A percentile compares a stretch with the other conserved stretches of the same genome.
Conservation (phyloP, 1,140 invertebrate species). For the Camponotus vicinus region DNA sequence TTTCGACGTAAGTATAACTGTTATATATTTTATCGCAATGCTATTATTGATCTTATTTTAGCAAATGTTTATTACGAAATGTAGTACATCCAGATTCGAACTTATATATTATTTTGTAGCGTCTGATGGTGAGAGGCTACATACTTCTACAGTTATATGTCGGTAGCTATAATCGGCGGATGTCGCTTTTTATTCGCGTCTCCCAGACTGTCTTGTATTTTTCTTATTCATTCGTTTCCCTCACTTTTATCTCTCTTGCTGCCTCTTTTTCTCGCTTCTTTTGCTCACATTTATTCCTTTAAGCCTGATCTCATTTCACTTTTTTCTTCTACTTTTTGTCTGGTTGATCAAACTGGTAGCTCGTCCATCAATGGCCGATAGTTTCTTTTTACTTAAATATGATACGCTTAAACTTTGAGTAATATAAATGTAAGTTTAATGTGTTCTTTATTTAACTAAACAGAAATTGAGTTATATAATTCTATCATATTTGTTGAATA, state of each 20-base stretch:
- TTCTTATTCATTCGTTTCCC: constrained; percentile 22
- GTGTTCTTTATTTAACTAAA: background rate
- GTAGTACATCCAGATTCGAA: background rate
- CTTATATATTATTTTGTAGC: constrained; percentile 49
- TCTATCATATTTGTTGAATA: background rate
- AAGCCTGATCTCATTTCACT: background rate
- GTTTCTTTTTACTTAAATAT: constrained; percentile 24
- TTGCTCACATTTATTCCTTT: constrained; percentile 34
- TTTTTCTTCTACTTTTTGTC: constrained; percentile 1
- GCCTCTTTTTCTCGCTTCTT: constrained; percentile 12
- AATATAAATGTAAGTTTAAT: constrained; percentile 19
- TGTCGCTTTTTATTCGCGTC: constrained; percentile 50
- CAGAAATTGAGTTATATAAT: background rate
- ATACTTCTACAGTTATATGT: constrained; percentile 7
- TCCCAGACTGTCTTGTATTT: constrained; percentile 28
- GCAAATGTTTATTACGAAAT: constrained; percentile 27
- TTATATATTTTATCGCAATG: background rate
- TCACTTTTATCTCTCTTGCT: constrained; percentile 15
- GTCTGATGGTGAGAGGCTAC: constrained; percentile 16
- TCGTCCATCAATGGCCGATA: constrained; percentile 31
- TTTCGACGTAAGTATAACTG: background rate
- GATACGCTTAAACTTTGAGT: constrained; percentile 24
- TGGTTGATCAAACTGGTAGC: constrained; percentile 19
- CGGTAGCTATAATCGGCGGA: constrained; percentile 12
- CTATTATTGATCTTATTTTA: constrained; percentile 26